phyloP scores from a whole-genome alignment of 2,797 vertebrate species.

The Phoxinus dragarum region DNA sequence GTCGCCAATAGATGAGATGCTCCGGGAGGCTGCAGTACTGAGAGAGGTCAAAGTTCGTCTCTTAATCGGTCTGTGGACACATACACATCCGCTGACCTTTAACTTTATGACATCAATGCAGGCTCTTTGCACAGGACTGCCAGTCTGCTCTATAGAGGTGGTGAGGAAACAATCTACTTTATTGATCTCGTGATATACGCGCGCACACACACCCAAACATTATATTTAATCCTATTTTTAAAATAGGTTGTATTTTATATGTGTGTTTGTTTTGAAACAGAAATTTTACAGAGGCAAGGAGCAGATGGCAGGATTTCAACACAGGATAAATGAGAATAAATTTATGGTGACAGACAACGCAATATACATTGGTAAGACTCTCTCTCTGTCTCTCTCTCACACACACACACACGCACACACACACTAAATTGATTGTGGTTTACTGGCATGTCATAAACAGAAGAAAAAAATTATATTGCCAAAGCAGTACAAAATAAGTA shows the following conservation, averaged over 20 bases:
- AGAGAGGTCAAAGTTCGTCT: conserved; percentile 86
- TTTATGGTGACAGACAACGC: conserved; percentile 93
- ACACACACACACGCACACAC: not conserved
- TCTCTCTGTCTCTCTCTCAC: not conserved
- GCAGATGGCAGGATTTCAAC: conserved; percentile 77
- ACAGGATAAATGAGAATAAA: conserved; percentile 90
- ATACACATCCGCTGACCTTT: conserved; percentile 91
- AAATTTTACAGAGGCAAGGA: conserved; percentile 64
- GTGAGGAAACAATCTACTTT: conserved; percentile 75
- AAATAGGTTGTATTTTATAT: not conserved
- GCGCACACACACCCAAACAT: not conserved
- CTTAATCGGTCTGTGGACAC: conserved; percentile 92
- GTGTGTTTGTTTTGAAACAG: conserved; percentile 21
- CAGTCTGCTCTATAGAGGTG: conserved; percentile 92
- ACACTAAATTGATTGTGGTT: not conserved
- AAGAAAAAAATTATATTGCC: not conserved
- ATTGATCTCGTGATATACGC: not conserved
- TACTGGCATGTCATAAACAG: not conserved
- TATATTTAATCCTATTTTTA: not conserved
- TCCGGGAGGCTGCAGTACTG: conserved; percentile 91
- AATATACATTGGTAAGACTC: conserved; percentile 86
- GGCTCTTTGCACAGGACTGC: conserved; percentile 90
- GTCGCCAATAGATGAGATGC: conserved; percentile 91
- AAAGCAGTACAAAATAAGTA: not conserved
- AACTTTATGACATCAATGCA: conserved; percentile 95